Base-by-base conservation (phyloP, 2,797 vertebrate genomes). In the Xenentodon cancila region DNA sequence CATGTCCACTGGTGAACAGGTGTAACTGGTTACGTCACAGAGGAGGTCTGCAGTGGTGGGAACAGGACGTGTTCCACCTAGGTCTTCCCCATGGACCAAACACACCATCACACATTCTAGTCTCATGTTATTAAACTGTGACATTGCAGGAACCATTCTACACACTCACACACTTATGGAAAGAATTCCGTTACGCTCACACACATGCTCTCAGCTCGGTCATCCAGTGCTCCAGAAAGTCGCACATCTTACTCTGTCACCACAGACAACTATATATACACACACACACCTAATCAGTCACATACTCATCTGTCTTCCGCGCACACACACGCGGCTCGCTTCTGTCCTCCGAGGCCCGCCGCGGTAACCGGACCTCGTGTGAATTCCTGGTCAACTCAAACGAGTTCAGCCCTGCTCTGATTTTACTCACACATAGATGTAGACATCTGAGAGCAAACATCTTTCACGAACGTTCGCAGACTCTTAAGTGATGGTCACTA, bases 361-460 rank as follows among this genome's bases (percentile, higher is more conserved):
- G 30, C 34, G 19, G 89, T 86, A 93, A 92, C 85, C 48, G 64
- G 84, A 92, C 84, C 89, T 89, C 63, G 82, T 92, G 92, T 92
- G 88, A 92, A 93, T 91, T 92, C 89, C 69, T 77, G 66, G 53
- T 87, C 71, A 22, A 84, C 75, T 72, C 73, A 80, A 86, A 89
- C 74, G 66, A 90, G 73, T 88, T 86, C 81, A 69, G 69, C 88
- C 62, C 81, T 52, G 88, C 60, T 89, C 84, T 89, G 89, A 88
- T 83, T 81, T 81, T 70, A 63, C 80, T 82, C 74, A 53, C 83
- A 69, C 80, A 17, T 19, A 21, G 49, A 50, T 19, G 21, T 30
- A 48, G 42, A 53, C 16, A 5, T 55, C 57, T 30, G 57, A 59
- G 67, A 8, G 21, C 53, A 64, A 59, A 64, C 27, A 8, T 67